phyloP scores from a whole-genome alignment of 2,888 invertebrate genomes.

The Teleiodes luculella region DNA sequence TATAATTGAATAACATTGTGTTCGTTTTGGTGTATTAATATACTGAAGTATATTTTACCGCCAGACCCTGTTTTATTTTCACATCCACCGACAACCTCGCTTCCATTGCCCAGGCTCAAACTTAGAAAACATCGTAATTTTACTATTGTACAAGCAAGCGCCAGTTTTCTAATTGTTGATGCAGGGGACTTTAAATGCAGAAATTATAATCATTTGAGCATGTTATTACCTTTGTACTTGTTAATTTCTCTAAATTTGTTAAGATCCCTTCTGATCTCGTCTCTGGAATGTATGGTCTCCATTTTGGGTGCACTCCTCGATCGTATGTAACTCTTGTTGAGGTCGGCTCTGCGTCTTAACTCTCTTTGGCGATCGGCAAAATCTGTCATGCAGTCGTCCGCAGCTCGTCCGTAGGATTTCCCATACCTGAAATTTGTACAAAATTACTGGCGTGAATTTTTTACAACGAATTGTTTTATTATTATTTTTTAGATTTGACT shows the following conservation, averaged over 20 bases:
- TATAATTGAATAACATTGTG: too few relatives aligned
- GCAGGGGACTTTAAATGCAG: too few relatives aligned
- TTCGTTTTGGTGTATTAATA: too few relatives aligned
- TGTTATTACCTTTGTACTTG: slow-evolving; percentile 70
- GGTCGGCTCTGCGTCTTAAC: slow-evolving; percentile 56
- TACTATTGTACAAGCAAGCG: too few relatives aligned
- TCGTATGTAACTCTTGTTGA: slow-evolving; percentile 64
- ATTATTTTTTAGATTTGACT: background rate
- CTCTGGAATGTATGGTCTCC: slow-evolving; percentile 75
- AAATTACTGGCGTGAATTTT: background rate
- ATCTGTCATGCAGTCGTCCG: slow-evolving; percentile 79
- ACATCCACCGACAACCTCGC: too few relatives aligned
- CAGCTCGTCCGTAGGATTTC: slow-evolving; percentile 77
- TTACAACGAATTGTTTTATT: background rate
- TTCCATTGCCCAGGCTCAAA: too few relatives aligned
- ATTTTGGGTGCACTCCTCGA: slow-evolving; percentile 78
- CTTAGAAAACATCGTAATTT: too few relatives aligned
- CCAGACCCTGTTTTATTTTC: too few relatives aligned
- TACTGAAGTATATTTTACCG: too few relatives aligned
- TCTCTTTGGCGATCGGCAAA: slow-evolving; percentile 71
- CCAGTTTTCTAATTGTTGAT: too few relatives aligned
- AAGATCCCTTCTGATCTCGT: slow-evolving; percentile 74
- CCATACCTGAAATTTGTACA: slow-evolving; percentile 65
- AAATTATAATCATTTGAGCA: too few relatives aligned
- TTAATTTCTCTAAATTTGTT: slow-evolving; percentile 73